Percentiles rank a stretch among this genome's conserved stretches.
Conservation (phyloP, 2,113 vertebrate species). For the Onychostruthus taczanowskii region DNA sequence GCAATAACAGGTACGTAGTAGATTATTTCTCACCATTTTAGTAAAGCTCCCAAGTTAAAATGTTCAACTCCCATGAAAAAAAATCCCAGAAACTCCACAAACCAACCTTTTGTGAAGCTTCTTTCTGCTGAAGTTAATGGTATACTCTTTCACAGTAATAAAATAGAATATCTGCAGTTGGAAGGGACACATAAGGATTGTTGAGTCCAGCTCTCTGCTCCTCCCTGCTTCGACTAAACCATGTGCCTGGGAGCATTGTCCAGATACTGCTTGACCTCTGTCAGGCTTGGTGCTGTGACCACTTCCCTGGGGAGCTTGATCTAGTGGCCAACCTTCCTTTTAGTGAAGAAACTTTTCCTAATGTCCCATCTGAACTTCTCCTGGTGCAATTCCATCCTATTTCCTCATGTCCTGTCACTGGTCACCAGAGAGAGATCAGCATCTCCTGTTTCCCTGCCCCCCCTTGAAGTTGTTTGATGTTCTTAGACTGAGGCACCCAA, state of each 20-base stretch:
- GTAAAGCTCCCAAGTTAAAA: not conserved
- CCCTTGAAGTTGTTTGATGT: not conserved
- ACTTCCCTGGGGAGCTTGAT: not conserved
- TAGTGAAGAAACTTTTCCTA: not conserved
- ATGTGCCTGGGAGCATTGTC: not conserved
- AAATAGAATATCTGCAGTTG: not conserved
- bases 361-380: not conserved
- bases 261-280: not conserved
- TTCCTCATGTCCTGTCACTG: rapidly evolving
- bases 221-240: not conserved
- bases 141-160: not conserved
- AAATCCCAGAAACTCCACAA: not conserved
- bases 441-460: not conserved
- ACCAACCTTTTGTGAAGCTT: not conserved
- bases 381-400: not conserved
- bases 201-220: not conserved
- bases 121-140: not conserved
- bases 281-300: not conserved
- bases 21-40: not conserved
- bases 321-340: not conserved
- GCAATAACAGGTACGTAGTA: not conserved
- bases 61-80: rapidly evolving
- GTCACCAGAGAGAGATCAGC: not conserved
- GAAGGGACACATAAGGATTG: not conserved
- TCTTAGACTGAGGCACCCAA: not conserved